phyloP scores from a whole-genome alignment of 2,888 invertebrate genomes.

The Cacoxenus indagator region DNA sequence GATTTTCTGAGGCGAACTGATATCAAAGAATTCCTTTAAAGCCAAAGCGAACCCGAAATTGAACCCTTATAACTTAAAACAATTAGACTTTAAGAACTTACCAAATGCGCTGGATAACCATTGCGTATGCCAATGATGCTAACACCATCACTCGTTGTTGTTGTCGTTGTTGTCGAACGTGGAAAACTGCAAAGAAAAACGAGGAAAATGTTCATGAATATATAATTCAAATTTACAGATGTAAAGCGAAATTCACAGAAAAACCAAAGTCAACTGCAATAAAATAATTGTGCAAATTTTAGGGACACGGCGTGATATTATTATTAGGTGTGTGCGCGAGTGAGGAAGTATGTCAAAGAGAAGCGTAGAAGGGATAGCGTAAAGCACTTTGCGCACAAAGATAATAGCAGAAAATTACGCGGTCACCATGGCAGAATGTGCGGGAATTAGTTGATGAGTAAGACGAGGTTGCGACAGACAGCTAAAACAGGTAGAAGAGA shows the following conservation, averaged over 20 bases:
- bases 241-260: neutral
- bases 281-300: slow-evolving; percentile 18
- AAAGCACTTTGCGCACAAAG: neutral
- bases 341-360: too few relatives aligned
- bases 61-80: too few relatives aligned
- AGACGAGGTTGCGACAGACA: too few relatives aligned
- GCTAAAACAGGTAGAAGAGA: too few relatives aligned
- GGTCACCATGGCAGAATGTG: neutral
- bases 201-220: slow-evolving; percentile 24
- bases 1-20: too few relatives aligned
- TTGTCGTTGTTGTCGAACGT: slow-evolving; percentile 36
- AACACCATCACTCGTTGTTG: slow-evolving; percentile 51
- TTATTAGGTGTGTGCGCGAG: neutral
- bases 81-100: slow-evolving; percentile 33
- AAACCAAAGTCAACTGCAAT: slow-evolving; percentile 6
- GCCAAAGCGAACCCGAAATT: too few relatives aligned
- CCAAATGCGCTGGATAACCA: slow-evolving; percentile 43
- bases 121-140: slow-evolving; percentile 54
- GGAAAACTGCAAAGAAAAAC: slow-evolving; percentile 56
- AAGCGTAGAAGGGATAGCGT: too few relatives aligned
- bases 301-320: neutral
- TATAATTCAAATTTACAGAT: neutral
- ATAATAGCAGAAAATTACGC: slow-evolving; percentile 2
- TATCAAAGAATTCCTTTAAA: too few relatives aligned
- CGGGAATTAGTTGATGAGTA: neutral